These are phyloP conservation scores for Drosophila subquinaria DNA, from an alignment of 2,888 invertebrate genomes.

Conservation along the genomic window DNA sequence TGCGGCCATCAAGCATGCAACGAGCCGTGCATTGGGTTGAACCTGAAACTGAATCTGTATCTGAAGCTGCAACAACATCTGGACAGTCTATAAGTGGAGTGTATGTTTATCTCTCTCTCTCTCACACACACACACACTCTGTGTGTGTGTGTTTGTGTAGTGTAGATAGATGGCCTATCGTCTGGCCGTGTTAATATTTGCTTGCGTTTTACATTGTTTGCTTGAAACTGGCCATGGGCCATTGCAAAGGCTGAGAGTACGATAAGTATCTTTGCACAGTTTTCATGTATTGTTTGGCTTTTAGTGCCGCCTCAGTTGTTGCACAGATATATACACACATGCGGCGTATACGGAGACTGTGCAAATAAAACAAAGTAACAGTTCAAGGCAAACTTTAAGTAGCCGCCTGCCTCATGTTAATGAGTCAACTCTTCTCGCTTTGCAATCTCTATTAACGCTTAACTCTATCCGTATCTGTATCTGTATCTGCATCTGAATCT, in stretches of 20 bases:
- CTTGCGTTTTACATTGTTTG: constrained; percentile 79
- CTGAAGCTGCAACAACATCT: constrained; percentile 14
- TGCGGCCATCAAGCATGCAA: constrained; percentile 72
- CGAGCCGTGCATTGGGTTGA: constrained; percentile 61
- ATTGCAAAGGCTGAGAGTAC: constrained; percentile 24
- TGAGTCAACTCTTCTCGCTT: constrained; percentile 38
- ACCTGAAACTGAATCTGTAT: constrained; percentile 40
- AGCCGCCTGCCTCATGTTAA: constrained; percentile 39
- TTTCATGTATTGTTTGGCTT: constrained; percentile 76
- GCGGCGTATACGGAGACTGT: not conserved
- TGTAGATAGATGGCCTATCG: constrained; percentile 61
- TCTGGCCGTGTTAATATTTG: constrained; percentile 75
- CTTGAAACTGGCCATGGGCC: constrained; percentile 56
- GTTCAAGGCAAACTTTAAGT: constrained; percentile 49
- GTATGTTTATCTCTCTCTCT: constrained; percentile 3
- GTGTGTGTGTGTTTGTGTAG: constrained; percentile 10
- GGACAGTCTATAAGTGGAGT: constrained; percentile 9
- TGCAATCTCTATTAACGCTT: constrained; percentile 41
- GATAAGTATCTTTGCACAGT: constrained; percentile 62
- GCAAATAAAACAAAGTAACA: constrained; percentile 52
- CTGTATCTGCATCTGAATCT: constrained; percentile 11
- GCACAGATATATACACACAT: constrained; percentile 16
- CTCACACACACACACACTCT: not conserved
- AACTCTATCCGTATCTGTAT: constrained; percentile 21
- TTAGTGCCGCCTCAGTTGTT: constrained; percentile 72